Percentiles rank a stretch among this genome's conserved stretches.
Conservation (phyloP, 1,140 invertebrate species). For the Leptinotarsa defecta region DNA sequence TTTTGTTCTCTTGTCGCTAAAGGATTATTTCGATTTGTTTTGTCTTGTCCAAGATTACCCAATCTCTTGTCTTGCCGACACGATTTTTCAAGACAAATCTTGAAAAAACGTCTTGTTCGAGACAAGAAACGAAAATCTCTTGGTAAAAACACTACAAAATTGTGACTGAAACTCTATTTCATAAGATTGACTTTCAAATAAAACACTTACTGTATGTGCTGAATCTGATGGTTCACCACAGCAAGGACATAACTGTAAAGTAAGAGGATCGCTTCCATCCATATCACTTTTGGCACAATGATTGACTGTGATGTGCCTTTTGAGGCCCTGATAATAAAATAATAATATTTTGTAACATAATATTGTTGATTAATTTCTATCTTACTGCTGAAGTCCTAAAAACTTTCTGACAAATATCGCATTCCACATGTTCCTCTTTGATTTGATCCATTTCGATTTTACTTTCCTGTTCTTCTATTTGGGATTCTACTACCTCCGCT, state of each 20-base stretch:
- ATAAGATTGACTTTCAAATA: no score
- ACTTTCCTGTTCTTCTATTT: constrained; percentile 19
- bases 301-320: constrained; percentile 49
- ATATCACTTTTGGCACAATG: constrained; percentile 42
- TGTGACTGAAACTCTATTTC: no score
- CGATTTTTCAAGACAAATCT: no score
- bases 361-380: neutral
- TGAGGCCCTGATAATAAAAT: constrained; percentile 47
- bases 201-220: constrained; percentile 58
- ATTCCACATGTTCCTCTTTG: constrained; percentile 40
- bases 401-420: constrained; percentile 47
- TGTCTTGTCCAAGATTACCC: no score
- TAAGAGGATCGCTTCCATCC: constrained; percentile 45
- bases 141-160: no score
- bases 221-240: constrained; percentile 61
- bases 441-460: constrained; percentile 21
- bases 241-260: constrained; percentile 58
- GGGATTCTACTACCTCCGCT: neutral
- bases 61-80: no score
- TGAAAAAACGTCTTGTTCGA: no score
- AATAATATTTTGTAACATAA: neutral
- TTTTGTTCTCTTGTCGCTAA: no score
- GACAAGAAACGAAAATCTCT: no score
- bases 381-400: constrained; percentile 52
- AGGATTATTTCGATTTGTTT: no score